Conservation (phyloP, 2,888 invertebrate genomes). For the Chironomus riparius region DNA sequence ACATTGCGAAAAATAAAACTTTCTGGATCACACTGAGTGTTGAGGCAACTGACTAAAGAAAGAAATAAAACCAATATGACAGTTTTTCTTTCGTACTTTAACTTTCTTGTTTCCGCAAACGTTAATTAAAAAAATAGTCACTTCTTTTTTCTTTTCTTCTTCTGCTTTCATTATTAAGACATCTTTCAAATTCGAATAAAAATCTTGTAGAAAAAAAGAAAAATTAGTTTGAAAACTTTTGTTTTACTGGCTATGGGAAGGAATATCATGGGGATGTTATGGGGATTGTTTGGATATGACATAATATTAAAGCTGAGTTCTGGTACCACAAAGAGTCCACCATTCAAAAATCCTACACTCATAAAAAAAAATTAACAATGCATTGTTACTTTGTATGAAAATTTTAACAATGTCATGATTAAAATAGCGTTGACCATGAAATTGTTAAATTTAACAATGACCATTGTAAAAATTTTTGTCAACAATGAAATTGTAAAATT, state of each 20-base stretch:
- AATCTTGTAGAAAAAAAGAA: neutral
- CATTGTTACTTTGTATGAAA: too few species aligned
- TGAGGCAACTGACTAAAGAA: neutral
- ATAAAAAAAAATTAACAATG: too few species aligned
- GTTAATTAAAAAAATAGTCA: slow-evolving; percentile 27
- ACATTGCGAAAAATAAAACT: neutral
- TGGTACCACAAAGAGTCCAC: too few species aligned
- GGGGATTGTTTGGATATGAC: too few species aligned
- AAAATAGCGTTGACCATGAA: too few species aligned
- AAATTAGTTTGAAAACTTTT: neutral
- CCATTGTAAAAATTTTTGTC: too few species aligned
- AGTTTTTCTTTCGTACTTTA: slow-evolving; percentile 6
- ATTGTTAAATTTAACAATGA: too few species aligned
- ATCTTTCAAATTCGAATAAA: slow-evolving; percentile 25
- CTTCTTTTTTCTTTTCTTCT: neutral
- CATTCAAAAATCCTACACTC: too few species aligned
- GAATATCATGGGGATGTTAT: neutral
- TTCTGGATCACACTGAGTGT: neutral
- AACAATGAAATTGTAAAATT: too few species aligned
- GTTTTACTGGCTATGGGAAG: neutral
- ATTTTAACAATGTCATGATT: too few species aligned
- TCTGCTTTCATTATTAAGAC: slow-evolving; percentile 15
- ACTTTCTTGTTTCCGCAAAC: neutral
- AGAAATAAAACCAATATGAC: slow-evolving; percentile 27
- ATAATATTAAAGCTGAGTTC: too few species aligned